Evolutionary conservation across 1,140 invertebrate genomes (phyloP).

Genomic region (Bombus picipes): DNA sequence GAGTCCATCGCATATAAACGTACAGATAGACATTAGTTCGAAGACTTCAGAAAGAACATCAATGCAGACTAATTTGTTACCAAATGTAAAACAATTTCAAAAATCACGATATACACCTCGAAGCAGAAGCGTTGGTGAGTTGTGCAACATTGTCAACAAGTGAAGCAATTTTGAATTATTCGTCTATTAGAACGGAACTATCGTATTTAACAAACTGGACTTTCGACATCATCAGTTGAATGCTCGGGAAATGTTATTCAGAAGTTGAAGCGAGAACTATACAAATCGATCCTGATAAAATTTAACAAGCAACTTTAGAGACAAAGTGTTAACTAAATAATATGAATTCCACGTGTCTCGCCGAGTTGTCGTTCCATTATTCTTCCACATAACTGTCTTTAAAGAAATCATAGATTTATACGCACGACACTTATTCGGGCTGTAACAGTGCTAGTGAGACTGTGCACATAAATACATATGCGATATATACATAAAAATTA

Average conservation of each 20-base stretch:
- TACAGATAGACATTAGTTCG: conserved; percentile 39
- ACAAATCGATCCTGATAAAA: conserved; percentile 61
- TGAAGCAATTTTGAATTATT: conserved; percentile 76
- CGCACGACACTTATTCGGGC: conserved; percentile 51
- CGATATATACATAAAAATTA: conserved; percentile 72
- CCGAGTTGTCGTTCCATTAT: conserved; percentile 45
- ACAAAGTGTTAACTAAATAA: conserved; percentile 72
- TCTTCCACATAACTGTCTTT: conserved; percentile 59
- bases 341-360: conserved; percentile 26
- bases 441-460: conserved; percentile 74
- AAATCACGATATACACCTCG: conserved; percentile 67
- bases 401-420: conserved; percentile 58
- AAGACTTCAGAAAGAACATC: conserved; percentile 63
- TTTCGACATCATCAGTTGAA: conserved; percentile 54
- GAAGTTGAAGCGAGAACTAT: conserved; percentile 61
- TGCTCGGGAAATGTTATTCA: conserved; percentile 53
- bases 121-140: conserved; percentile 74
- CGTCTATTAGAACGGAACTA: conserved; percentile 75
- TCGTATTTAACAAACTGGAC: conserved; percentile 72
- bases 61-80: conserved; percentile 70
- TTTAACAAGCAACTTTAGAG: conserved; percentile 72
- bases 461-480: conserved; percentile 63
- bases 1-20: conserved; percentile 68
- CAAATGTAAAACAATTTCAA: conserved; percentile 72
- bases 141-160: conserved; percentile 78